Conservation (phyloP, 2,113 vertebrate genomes). For the Microtus ochrogaster region DNA sequence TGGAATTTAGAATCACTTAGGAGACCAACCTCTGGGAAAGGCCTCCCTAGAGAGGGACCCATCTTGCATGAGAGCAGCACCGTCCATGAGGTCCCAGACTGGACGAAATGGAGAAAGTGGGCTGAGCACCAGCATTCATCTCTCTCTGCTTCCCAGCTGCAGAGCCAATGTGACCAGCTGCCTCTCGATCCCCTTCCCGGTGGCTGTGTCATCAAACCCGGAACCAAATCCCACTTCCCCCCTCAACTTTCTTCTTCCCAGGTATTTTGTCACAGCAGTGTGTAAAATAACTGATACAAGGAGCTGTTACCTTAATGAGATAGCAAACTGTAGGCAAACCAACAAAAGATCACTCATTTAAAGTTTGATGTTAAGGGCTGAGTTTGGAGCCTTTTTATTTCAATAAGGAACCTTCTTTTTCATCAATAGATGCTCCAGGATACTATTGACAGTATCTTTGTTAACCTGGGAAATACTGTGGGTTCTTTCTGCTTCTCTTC, state of each 20-base stretch:
- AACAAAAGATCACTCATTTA: neutral
- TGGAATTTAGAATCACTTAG: neutral
- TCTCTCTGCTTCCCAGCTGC: neutral
- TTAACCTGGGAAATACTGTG: neutral
- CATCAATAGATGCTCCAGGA: neutral
- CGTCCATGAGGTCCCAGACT: neutral
- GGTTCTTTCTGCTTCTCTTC: neutral
- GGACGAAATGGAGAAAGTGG: neutral
- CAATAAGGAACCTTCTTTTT: neutral
- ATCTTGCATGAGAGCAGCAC: neutral
- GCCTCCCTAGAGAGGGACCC: neutral
- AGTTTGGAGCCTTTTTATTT: neutral
- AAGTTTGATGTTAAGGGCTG: neutral
- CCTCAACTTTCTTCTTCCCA: neutral
- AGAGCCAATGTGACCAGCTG: neutral
- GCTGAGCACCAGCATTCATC: neutral
- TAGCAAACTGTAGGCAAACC: neutral
- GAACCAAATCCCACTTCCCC: neutral
- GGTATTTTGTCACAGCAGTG: neutral
- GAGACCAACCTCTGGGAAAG: neutral
- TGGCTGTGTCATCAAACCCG: too few relatives aligned
- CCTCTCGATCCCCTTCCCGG: fast-evolving
- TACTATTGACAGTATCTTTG: neutral
- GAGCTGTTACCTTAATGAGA: neutral
- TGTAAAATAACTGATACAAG: neutral